phyloP scores from a whole-genome alignment of 1,140 invertebrate species.

The Apis florea region DNA sequence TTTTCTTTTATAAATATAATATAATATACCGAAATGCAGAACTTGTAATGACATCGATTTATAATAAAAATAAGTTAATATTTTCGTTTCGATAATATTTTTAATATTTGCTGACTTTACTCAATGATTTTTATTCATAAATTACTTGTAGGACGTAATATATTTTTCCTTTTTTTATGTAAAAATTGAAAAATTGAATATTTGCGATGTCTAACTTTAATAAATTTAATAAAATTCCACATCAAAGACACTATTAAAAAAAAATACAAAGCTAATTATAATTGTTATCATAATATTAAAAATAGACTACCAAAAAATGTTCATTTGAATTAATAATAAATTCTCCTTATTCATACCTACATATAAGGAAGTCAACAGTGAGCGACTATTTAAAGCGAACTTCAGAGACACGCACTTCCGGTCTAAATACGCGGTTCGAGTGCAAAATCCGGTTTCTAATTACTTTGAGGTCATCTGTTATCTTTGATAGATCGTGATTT shows the following conservation, averaged over 20 bases:
- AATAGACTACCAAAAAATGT: conserved; percentile 35
- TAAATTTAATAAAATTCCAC: conserved; percentile 5
- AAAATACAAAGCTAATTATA: conserved; percentile 7
- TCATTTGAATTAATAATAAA: conserved; percentile 23
- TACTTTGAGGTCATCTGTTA: conserved; percentile 49
- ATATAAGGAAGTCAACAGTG: conserved; percentile 36
- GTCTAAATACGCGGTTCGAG: conserved; percentile 66
- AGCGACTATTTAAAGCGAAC: conserved; percentile 65
- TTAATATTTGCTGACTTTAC: neutral
- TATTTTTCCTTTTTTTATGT: neutral
- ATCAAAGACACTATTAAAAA: neutral
- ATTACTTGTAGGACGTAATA: too few species aligned
- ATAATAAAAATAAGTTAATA: too few species aligned
- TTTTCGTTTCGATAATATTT: neutral
- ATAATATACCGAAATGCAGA: neutral
- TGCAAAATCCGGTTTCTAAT: conserved; percentile 67
- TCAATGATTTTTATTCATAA: neutral
- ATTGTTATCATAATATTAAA: neutral
- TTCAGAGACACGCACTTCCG: conserved; percentile 65
- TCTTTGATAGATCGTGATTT: conserved; percentile 44
- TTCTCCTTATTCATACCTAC: conserved; percentile 13
- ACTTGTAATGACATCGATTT: neutral
- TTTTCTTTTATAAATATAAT: neutral
- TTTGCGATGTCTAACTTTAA: neutral
- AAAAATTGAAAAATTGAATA: neutral